Percentiles rank a stretch among this genome's conserved stretches.
phyloP scores from a whole-genome alignment of 2,888 invertebrate species.

The Acanthosepion lycidas region DNA sequence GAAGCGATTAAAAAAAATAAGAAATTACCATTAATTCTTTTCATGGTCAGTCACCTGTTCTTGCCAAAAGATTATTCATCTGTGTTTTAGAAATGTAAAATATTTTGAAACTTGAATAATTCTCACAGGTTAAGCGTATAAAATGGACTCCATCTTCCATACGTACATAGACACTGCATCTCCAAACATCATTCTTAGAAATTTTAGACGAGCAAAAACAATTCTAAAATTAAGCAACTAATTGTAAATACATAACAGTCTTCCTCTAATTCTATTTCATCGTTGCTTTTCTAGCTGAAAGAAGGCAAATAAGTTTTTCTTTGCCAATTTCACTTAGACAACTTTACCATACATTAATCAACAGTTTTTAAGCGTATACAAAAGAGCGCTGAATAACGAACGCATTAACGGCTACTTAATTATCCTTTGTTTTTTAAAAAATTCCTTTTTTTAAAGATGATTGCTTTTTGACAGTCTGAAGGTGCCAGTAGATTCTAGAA shows the following conservation, averaged over 20 bases:
- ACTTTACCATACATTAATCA: neutral
- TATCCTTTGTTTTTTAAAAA: neutral
- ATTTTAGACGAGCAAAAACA: neutral
- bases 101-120: too few species aligned
- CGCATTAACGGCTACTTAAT: slow-evolving; percentile 9
- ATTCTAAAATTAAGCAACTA: neutral
- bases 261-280: neutral
- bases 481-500: neutral
- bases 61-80: too few species aligned
- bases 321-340: neutral
- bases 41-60: too few species aligned
- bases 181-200: too few species aligned
- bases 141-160: too few species aligned
- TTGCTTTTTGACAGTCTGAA: slow-evolving; percentile 13
- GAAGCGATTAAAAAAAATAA: too few species aligned
- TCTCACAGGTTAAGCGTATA: too few species aligned
- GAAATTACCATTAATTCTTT: too few species aligned
- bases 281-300: neutral
- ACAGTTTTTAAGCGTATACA: neutral
- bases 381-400: neutral
- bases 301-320: neutral
- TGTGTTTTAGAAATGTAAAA: too few species aligned
- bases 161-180: too few species aligned
- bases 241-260: neutral
- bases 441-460: neutral